Evolutionary conservation across 2,888 invertebrate genomes (phyloP).

Genomic region (Seladonia tumulorum): DNA sequence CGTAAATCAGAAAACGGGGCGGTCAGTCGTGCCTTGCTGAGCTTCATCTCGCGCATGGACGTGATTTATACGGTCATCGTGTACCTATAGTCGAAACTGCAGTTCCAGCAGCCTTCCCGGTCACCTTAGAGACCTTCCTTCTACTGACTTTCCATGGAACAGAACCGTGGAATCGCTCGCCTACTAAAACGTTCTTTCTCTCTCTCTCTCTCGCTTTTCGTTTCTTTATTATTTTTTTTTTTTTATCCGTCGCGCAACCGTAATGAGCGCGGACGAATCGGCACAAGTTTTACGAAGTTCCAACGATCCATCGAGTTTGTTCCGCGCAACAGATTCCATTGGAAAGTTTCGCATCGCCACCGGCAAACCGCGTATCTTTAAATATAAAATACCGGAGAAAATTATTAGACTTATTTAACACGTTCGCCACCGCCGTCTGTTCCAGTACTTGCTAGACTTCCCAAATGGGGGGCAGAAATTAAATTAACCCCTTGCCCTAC

Average conservation of each 20-base stretch:
- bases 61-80: conserved; percentile 78
- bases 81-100: conserved; percentile 53
- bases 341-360: background rate
- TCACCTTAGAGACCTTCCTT: conserved; percentile 32
- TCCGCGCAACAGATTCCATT: background rate
- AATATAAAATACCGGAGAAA: background rate
- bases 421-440: no score
- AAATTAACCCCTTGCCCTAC: no score
- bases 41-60: conserved; percentile 68
- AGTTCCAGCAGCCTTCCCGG: conserved; percentile 45
- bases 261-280: background rate
- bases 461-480: no score
- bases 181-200: background rate
- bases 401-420: background rate
- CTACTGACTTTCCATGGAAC: background rate
- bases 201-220: background rate
- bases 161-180: background rate
- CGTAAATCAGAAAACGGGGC: conserved; percentile 76
- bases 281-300: background rate
- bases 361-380: background rate
- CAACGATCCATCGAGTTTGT: background rate
- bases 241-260: background rate
- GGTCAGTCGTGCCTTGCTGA: conserved; percentile 69
- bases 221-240: background rate
- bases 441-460: no score